phyloP scores from a whole-genome alignment of 2,888 invertebrate genomes.

The Lydus trimaculatus region DNA sequence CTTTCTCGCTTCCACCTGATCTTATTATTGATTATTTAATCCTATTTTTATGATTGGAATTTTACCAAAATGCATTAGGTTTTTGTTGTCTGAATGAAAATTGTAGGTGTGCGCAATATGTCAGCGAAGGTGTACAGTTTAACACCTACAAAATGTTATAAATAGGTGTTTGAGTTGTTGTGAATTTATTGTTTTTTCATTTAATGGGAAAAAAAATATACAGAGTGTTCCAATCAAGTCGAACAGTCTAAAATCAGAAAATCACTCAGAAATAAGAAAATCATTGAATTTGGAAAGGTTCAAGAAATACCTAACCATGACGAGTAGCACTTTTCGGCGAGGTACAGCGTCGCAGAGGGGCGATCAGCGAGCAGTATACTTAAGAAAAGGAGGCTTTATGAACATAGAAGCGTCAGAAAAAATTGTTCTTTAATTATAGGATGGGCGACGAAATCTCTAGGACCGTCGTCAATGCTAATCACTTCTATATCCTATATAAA shows the following conservation, averaged over 20 bases:
- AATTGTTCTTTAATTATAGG: not conserved
- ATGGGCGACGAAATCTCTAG: too few species aligned
- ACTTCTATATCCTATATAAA: too few species aligned
- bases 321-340: too few species aligned
- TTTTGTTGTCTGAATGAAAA: slow-evolving; percentile 24
- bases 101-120: slow-evolving; percentile 35
- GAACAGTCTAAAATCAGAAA: too few species aligned
- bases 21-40: not conserved
- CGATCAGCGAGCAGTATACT: too few species aligned
- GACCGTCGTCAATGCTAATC: too few species aligned
- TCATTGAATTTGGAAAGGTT: too few species aligned
- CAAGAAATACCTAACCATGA: too few species aligned
- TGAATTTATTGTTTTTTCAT: slow-evolving; percentile 23
- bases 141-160: slow-evolving; percentile 34
- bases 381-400: too few species aligned
- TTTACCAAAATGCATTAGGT: slow-evolving; percentile 26
- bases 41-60: not conserved
- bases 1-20: not conserved
- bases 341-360: too few species aligned
- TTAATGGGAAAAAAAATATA: not conserved
- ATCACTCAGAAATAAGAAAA: too few species aligned
- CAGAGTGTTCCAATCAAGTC: not conserved
- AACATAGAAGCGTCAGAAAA: too few species aligned
- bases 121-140: slow-evolving; percentile 36
- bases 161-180: slow-evolving; percentile 30